Percentiles rank a stretch among this genome's conserved stretches.
Conservation (phyloP, 2,797 vertebrate genomes). For the Monodelphis domestica region DNA sequence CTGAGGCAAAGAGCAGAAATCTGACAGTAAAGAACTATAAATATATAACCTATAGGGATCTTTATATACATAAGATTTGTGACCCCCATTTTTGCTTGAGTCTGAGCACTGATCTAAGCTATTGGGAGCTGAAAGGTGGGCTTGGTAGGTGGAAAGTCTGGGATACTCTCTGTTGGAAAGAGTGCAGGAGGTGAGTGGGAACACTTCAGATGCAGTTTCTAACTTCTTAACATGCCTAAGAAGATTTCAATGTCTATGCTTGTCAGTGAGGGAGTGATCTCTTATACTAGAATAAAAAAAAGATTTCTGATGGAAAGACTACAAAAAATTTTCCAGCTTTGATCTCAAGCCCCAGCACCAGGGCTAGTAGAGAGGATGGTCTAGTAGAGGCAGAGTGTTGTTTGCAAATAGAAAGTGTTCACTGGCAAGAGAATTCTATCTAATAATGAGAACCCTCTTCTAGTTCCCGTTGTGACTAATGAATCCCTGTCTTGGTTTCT, state of each 20-base stretch:
- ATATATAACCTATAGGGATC: background rate
- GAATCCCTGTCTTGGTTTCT: background rate
- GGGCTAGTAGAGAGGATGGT: background rate
- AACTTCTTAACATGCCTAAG: background rate
- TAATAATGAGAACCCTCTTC: background rate
- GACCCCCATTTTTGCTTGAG: background rate
- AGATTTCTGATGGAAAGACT: slow-evolving; percentile 47
- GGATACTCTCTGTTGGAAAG: background rate
- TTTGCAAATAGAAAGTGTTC: background rate
- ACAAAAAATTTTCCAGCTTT: slow-evolving; percentile 25
- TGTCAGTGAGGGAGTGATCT: background rate
- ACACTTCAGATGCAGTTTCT: background rate
- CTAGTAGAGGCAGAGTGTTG: background rate
- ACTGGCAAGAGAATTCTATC: background rate
- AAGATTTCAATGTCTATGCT: slow-evolving; percentile 20
- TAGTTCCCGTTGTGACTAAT: background rate
- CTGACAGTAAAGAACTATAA: background rate
- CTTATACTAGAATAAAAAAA: slow-evolving; percentile 14
- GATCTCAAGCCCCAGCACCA: background rate
- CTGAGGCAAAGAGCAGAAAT: too few relatives aligned
- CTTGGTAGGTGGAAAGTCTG: background rate
- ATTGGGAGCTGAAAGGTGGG: background rate
- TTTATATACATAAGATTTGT: background rate
- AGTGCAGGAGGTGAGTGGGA: background rate
- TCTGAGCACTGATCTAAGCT: background rate